These are phyloP conservation scores for Lasiurus cinereus DNA, from an alignment of 2,113 vertebrate species.

Conservation along the genomic window DNA sequence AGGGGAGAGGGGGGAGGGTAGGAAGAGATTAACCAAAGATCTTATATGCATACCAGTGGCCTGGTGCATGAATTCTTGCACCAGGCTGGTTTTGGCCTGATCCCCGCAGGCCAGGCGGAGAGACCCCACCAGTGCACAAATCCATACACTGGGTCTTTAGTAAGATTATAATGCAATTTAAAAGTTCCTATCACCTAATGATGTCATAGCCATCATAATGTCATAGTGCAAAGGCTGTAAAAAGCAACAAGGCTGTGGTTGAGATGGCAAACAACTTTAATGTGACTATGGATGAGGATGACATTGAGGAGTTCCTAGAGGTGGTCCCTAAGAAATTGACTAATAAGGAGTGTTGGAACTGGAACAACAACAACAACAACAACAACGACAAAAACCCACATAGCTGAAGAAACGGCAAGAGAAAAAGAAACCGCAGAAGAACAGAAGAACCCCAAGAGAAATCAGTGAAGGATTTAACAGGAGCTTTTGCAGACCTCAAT, in stretches of 20 bases:
- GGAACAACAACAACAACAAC: background rate
- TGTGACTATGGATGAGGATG: background rate
- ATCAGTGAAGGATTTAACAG: background rate
- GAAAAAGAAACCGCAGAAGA: background rate
- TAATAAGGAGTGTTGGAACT: background rate
- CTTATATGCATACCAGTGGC: too few relatives aligned
- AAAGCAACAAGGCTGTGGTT: background rate
- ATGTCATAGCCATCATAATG: background rate
- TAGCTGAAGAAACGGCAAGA: background rate
- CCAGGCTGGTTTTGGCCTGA: too few relatives aligned
- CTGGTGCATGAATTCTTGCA: too few relatives aligned
- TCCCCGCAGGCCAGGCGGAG: too few relatives aligned
- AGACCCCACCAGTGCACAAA: too few relatives aligned
- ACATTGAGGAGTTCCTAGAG: background rate
- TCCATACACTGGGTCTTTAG: too few relatives aligned
- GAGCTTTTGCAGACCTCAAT: background rate
- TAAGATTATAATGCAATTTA: background rate
- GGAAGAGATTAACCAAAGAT: too few relatives aligned
- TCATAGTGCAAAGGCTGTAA: background rate
- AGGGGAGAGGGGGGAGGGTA: too few relatives aligned
- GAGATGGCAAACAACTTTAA: background rate
- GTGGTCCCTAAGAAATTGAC: background rate
- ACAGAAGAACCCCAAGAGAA: background rate
- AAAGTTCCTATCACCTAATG: background rate
- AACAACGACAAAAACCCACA: background rate